phyloP scores from a whole-genome alignment of 2,113 vertebrate genomes.

The Actenoides hombroni region DNA sequence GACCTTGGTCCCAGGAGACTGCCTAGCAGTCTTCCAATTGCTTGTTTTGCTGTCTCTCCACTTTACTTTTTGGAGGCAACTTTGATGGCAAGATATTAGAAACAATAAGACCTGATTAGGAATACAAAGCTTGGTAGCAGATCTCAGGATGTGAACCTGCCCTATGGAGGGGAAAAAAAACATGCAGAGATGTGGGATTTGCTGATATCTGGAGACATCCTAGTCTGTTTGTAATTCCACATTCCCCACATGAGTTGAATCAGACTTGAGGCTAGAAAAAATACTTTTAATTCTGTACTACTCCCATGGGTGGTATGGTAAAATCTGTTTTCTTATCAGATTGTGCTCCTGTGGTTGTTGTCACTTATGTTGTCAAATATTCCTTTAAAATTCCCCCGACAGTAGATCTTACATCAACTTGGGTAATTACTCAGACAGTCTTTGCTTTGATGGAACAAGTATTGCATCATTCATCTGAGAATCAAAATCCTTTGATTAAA shows the following conservation, averaged over 20 bases:
- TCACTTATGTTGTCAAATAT: slow-evolving; percentile 25
- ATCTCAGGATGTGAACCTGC: not conserved
- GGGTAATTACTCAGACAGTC: slow-evolving; percentile 11
- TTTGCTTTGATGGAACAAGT: slow-evolving; percentile 13
- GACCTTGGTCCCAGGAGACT: slow-evolving; percentile 43
- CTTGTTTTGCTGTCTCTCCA: slow-evolving; percentile 24
- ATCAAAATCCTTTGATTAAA: not conserved
- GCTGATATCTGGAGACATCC: slow-evolving; percentile 1
- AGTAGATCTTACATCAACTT: not conserved
- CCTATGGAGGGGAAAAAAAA: not conserved
- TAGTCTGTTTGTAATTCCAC: slow-evolving; percentile 27
- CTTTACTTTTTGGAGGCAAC: slow-evolving; percentile 33
- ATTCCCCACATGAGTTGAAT: not conserved
- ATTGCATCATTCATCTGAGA: slow-evolving; percentile 1
- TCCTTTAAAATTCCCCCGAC: slow-evolving; percentile 10
- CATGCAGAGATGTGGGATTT: not conserved
- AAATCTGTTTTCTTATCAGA: slow-evolving; percentile 50
- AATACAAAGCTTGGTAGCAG: not conserved
- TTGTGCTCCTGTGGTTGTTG: slow-evolving; percentile 44
- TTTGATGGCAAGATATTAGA: slow-evolving; percentile 18
- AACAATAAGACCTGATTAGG: slow-evolving; percentile 14
- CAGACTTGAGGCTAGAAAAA: slow-evolving; percentile 17
- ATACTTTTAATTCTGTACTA: slow-evolving; percentile 28
- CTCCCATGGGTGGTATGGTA: slow-evolving; percentile 5
- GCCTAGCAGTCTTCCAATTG: slow-evolving; percentile 40